Percentiles rank a stretch among this genome's conserved stretches.
phyloP scores from a whole-genome alignment of 64 coral and sea anemone species.

The Dendrophyllia cribrosa region DNA sequence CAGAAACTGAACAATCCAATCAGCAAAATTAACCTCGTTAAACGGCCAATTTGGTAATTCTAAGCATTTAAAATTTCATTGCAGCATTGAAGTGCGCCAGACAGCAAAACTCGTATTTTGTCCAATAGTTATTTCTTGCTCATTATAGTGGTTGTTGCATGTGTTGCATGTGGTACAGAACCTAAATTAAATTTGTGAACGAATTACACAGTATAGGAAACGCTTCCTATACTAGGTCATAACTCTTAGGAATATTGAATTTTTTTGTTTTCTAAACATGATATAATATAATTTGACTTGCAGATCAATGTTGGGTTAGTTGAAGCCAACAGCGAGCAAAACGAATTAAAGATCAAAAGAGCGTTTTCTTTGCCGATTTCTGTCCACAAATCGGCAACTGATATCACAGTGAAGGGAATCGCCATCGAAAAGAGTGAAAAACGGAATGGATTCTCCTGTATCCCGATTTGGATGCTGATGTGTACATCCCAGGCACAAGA shows the following conservation, averaged over 20 bases:
- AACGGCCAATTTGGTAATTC: too few species aligned
- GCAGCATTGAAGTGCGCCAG: too few species aligned
- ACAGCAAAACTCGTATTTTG: too few species aligned
- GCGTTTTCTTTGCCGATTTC: conserved; percentile 41
- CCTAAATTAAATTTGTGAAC: too few species aligned
- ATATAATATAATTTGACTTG: conserved; percentile 12
- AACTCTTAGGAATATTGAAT: not conserved
- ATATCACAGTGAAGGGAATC: conserved; percentile 49
- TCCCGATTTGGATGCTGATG: conserved; percentile 70
- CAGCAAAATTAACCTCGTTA: too few species aligned
- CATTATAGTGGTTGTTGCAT: too few species aligned
- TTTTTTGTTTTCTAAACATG: conserved; percentile 4
- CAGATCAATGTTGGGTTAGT: conserved; percentile 74
- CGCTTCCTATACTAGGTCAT: not conserved
- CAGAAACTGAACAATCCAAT: too few species aligned
- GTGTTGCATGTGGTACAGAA: too few species aligned
- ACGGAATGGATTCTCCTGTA: conserved; percentile 76
- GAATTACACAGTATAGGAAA: not conserved
- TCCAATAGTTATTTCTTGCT: too few species aligned
- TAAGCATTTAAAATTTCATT: too few species aligned
- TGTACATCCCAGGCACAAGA: conserved; percentile 70
- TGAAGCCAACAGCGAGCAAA: not conserved
- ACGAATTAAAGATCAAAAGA: conserved; percentile 60
- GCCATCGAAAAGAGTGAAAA: conserved; percentile 50
- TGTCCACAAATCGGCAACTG: conserved; percentile 46